Conservation (phyloP, 1,140 invertebrate species). For the Hycleus cichorii region DNA sequence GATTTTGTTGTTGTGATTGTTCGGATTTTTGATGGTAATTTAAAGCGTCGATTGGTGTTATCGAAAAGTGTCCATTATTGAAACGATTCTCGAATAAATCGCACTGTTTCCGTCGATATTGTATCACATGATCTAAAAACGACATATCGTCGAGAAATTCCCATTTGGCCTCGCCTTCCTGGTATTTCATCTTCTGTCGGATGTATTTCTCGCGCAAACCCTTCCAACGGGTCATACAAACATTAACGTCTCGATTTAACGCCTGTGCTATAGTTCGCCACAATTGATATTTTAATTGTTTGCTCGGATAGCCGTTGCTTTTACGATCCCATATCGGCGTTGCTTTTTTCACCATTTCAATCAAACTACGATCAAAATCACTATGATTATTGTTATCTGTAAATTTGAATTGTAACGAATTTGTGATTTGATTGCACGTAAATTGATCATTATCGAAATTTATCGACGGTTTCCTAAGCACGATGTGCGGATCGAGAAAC, state of each 20-base stretch:
- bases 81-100: neutral
- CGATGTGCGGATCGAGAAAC: slow-evolving; percentile 28
- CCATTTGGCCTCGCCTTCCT: slow-evolving; percentile 28
- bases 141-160: slow-evolving; percentile 26
- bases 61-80: neutral
- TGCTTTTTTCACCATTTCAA: slow-evolving; percentile 22
- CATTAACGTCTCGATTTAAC: slow-evolving; percentile 21
- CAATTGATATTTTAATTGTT: slow-evolving; percentile 22
- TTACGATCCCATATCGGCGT: slow-evolving; percentile 27
- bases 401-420: neutral
- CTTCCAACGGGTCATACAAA: slow-evolving; percentile 29
- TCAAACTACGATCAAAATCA: slow-evolving; percentile 24
- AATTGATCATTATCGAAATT: neutral
- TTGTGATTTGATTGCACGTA: neutral
- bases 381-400: slow-evolving; percentile 7
- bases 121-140: slow-evolving; percentile 30
- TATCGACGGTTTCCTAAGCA: slow-evolving; percentile 12
- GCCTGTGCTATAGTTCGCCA: slow-evolving; percentile 22
- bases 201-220: slow-evolving; percentile 32
- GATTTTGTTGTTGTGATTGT: slow-evolving; percentile 4
- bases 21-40: slow-evolving; percentile 3
- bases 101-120: slow-evolving; percentile 24
- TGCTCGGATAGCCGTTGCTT: slow-evolving; percentile 26
- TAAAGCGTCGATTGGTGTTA: slow-evolving; percentile 4
- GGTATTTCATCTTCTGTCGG: slow-evolving; percentile 27